phyloP scores from a whole-genome alignment of 2,113 vertebrate species.

The Talpa occidentalis region DNA sequence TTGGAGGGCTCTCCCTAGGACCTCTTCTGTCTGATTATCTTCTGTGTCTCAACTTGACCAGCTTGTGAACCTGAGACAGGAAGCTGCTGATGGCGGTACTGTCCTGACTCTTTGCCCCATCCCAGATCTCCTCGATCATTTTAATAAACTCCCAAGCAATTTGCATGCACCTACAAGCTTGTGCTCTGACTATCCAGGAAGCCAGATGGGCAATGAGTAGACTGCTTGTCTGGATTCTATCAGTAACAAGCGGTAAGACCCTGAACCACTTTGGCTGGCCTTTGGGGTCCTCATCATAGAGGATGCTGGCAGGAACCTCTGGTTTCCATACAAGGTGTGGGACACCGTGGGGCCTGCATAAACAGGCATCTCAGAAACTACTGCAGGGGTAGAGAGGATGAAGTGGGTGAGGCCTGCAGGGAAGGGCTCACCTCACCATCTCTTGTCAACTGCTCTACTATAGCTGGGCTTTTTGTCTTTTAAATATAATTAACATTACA shows the following conservation, averaged over 20 bases:
- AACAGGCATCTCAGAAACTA: neutral
- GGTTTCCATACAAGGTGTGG: neutral
- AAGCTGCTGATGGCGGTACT: neutral
- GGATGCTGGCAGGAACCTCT: neutral
- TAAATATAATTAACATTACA: neutral
- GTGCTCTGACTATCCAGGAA: neutral
- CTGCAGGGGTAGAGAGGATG: neutral
- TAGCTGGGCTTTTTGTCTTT: neutral
- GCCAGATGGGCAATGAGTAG: neutral
- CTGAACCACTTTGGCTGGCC: neutral
- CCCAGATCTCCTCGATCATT: neutral
- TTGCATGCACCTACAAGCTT: neutral
- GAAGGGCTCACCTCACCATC: neutral
- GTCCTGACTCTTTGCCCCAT: neutral
- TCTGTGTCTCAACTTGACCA: neutral
- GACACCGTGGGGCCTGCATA: neutral
- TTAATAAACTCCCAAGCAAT: neutral
- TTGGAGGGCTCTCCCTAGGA: too few species aligned
- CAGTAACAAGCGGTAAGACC: neutral
- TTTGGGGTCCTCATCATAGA: neutral
- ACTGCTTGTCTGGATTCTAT: neutral
- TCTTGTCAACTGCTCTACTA: neutral
- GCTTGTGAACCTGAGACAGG: neutral
- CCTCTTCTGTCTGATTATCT: neutral
- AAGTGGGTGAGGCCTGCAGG: too few species aligned